phyloP scores from a whole-genome alignment of 2,797 vertebrate genomes.

The Rhabdomys pumilio region DNA sequence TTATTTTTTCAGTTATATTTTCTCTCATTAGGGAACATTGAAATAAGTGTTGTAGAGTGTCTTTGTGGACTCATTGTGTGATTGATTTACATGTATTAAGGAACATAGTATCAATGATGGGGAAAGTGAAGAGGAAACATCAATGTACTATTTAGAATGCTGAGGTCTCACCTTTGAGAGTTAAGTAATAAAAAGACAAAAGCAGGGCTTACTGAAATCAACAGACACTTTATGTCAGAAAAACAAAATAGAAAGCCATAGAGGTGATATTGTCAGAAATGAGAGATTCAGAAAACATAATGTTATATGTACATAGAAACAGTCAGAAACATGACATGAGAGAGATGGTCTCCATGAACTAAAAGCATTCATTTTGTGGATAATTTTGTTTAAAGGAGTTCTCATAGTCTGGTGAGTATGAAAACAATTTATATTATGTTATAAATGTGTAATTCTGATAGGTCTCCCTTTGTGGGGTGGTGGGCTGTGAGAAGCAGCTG shows the following conservation, averaged over 20 bases:
- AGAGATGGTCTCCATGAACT: not conserved
- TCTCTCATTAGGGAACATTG: not conserved
- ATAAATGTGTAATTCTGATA: not conserved
- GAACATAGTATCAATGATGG: not conserved
- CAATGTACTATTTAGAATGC: not conserved
- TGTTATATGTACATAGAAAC: not conserved
- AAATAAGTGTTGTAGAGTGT: not conserved
- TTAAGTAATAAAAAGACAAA: not conserved
- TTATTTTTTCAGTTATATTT: not conserved
- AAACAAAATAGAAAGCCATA: not conserved
- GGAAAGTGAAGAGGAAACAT: not conserved
- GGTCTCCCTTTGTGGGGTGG: not conserved
- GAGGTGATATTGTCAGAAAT: not conserved
- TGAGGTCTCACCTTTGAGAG: not conserved
- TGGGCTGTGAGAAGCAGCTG: too few relatives aligned
- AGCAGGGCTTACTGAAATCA: not conserved
- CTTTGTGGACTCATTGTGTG: not conserved
- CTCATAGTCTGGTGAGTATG: fast-evolving
- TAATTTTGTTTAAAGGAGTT: not conserved
- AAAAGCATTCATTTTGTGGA: not conserved
- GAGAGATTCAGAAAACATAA: not conserved
- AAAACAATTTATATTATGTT: not conserved
- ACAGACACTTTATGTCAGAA: not conserved
- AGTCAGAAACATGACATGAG: not conserved
- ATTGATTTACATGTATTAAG: not conserved